phyloP scores from a whole-genome alignment of 1,140 invertebrate species.

The Heliconius hewitsoni region DNA sequence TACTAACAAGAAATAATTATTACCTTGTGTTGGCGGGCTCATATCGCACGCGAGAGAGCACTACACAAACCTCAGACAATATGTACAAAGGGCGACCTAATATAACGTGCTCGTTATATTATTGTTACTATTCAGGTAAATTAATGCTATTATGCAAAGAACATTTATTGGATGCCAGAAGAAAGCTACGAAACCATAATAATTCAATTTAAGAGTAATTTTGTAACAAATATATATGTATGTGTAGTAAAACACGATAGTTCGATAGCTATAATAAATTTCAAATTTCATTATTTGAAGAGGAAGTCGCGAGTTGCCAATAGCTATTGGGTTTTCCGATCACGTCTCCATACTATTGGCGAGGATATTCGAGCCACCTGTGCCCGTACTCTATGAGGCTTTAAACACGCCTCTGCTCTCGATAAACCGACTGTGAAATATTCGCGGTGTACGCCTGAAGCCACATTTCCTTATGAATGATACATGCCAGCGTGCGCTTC shows the following conservation, averaged over 20 bases:
- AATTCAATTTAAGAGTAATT: neutral
- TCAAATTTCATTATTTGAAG: slow-evolving; percentile 80
- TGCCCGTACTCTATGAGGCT: slow-evolving; percentile 77
- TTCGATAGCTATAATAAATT: slow-evolving; percentile 75
- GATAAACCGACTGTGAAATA: slow-evolving; percentile 80
- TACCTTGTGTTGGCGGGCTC: slow-evolving; percentile 36
- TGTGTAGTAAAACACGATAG: slow-evolving; percentile 58
- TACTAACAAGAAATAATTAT: slow-evolving; percentile 46
- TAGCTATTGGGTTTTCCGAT: slow-evolving; percentile 75
- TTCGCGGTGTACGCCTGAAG: slow-evolving; percentile 66
- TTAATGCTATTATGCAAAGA: neutral
- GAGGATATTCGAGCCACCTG: slow-evolving; percentile 78
- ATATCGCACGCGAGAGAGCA: slow-evolving; percentile 38
- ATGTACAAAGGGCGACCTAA: slow-evolving; percentile 28
- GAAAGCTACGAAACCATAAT: neutral
- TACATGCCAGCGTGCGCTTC: slow-evolving; percentile 64
- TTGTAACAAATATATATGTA: slow-evolving; percentile 48
- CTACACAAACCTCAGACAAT: slow-evolving; percentile 33
- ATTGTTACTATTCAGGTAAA: neutral
- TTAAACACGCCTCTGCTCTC: slow-evolving; percentile 75
- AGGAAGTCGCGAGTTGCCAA: slow-evolving; percentile 76
- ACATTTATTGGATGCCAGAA: neutral
- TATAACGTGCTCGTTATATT: neutral
- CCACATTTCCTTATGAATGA: slow-evolving; percentile 78
- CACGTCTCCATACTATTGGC: slow-evolving; percentile 79